These are phyloP conservation scores for Cyprinodon tularosa DNA, from an alignment of 2,113 vertebrate genomes.

Conservation along the genomic window DNA sequence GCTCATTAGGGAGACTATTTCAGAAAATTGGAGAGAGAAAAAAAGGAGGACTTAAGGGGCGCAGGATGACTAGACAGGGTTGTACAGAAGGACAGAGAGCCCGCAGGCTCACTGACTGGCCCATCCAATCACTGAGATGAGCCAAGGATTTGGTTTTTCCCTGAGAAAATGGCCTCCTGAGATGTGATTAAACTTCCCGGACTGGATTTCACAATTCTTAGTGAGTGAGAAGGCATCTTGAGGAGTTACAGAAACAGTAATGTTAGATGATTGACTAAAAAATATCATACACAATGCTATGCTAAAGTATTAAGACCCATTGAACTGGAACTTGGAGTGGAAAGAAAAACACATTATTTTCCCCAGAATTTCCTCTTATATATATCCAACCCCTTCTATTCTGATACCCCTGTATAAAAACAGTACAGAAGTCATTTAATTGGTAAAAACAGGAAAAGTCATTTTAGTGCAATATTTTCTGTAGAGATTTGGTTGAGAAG, in stretches of 20 bases:
- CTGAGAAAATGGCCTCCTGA: constrained; percentile 46
- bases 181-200: constrained; percentile 32
- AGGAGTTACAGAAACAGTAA: constrained; percentile 16
- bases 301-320: background rate
- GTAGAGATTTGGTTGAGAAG: background rate
- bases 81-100: constrained; percentile 45
- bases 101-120: constrained; percentile 25
- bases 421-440: background rate
- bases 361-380: background rate
- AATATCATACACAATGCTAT: background rate
- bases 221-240: constrained; percentile 16
- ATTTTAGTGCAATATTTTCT: background rate
- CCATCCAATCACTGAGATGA: constrained; percentile 43
- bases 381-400: background rate
- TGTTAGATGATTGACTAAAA: background rate
- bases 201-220: constrained; percentile 53
- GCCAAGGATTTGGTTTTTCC: constrained; percentile 40
- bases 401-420: background rate
- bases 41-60: constrained; percentile 49
- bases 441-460: background rate
- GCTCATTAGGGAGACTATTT: constrained; percentile 79
- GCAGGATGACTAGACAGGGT: constrained; percentile 64
- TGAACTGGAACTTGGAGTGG: background rate
- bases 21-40: constrained; percentile 66
- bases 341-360: background rate